phyloP scores from a whole-genome alignment of 2,888 invertebrate species.

The Synergus japonicus region DNA sequence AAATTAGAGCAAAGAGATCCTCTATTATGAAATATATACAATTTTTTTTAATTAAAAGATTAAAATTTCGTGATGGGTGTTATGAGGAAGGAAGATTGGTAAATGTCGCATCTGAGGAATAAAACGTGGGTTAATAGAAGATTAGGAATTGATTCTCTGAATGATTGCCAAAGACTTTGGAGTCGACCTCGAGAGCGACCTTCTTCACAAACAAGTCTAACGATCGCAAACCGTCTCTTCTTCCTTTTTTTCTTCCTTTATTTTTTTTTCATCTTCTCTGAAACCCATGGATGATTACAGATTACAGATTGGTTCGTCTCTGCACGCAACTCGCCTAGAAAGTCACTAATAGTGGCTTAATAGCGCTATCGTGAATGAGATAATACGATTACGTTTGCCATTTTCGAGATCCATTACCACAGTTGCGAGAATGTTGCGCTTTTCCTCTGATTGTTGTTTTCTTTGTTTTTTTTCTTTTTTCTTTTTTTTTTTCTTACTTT shows the following conservation, averaged over 20 bases:
- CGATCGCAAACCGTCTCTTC: not conserved
- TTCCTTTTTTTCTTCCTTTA: no score
- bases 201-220: constrained; percentile 3
- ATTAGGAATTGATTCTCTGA: not conserved
- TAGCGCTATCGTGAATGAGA: constrained; percentile 38
- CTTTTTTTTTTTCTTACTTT: not conserved
- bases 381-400: constrained; percentile 40
- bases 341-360: constrained; percentile 35
- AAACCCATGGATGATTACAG: not conserved
- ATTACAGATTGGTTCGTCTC: constrained; percentile 19
- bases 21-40: not conserved
- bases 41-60: not conserved
- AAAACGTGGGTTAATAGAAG: not conserved
- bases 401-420: constrained; percentile 26
- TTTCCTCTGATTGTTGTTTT: not conserved
- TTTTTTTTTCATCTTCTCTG: not conserved
- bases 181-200: constrained; percentile 1
- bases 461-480: no score
- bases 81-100: not conserved
- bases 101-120: not conserved
- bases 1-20: not conserved
- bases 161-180: not conserved
- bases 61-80: not conserved
- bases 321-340: constrained; percentile 36
- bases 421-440: constrained; percentile 26